phyloP scores from a whole-genome alignment of 2,888 invertebrate species.

The Euclidia mi region DNA sequence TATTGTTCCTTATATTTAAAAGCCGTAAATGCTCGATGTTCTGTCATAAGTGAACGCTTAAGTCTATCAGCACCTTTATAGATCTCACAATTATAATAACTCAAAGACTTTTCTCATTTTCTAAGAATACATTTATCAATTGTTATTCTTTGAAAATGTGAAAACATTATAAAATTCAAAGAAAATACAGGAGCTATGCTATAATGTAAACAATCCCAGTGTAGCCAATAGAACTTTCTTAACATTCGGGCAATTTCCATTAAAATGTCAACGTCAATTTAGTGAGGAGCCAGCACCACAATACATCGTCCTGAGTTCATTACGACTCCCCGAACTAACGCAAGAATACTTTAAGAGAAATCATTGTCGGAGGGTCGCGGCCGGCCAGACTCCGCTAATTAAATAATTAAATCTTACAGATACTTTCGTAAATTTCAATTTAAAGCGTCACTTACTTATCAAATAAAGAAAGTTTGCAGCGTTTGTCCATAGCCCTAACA shows the following conservation, averaged over 20 bases:
- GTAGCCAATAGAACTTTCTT: slow-evolving; percentile 3
- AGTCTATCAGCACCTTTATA: too few species aligned
- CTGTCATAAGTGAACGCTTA: too few species aligned
- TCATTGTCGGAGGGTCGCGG: not conserved
- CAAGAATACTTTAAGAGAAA: not conserved
- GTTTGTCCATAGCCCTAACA: not conserved
- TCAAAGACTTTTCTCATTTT: too few species aligned
- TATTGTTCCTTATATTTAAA: not conserved
- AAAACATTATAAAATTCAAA: too few species aligned
- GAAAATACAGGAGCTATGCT: too few species aligned
- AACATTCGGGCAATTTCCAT: slow-evolving; percentile 15
- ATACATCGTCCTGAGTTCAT: slow-evolving; percentile 8
- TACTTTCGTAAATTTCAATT: not conserved
- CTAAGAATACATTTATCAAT: too few species aligned
- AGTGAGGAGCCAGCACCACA: slow-evolving; percentile 1
- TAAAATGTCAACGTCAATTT: slow-evolving; percentile 16
- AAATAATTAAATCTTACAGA: not conserved
- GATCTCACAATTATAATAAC: not conserved
- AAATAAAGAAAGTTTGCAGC: not conserved
- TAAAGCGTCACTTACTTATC: not conserved
- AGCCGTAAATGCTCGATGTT: too few species aligned
- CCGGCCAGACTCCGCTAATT: not conserved
- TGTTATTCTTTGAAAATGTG: too few species aligned
- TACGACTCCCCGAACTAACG: not conserved
- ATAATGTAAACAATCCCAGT: too few species aligned